Percentiles rank a stretch among this genome's conserved stretches.
Evolutionary conservation across 1,140 invertebrate species (phyloP).

Genomic region (Saccostrea cuccullata): DNA sequence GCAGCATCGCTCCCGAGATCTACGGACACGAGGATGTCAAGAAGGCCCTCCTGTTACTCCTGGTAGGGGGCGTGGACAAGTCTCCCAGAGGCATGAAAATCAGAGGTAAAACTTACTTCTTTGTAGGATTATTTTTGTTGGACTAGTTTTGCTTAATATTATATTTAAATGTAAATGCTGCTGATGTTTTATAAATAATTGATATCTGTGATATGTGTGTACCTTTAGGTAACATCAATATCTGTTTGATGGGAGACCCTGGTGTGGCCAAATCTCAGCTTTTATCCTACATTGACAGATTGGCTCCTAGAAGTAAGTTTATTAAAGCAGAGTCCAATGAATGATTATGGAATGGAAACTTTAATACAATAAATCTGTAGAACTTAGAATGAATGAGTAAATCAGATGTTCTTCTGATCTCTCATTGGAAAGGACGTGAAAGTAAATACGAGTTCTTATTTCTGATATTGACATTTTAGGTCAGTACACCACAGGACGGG

Average conservation of each 20-base stretch:
- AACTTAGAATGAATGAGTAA: too few relatives aligned
- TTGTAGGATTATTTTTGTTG: background rate
- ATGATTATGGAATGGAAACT: too few relatives aligned
- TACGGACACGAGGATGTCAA: conserved; percentile 99
- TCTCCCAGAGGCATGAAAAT: conserved; percentile 87
- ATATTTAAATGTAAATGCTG: too few relatives aligned
- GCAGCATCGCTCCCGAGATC: conserved; percentile 98
- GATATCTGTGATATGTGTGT: background rate
- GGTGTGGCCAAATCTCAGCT: conserved; percentile 99
- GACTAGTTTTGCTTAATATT: background rate
- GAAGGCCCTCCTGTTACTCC: conserved; percentile 94
- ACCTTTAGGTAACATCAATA: conserved; percentile 93
- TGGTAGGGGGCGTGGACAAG: conserved; percentile 97
- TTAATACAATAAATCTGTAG: too few relatives aligned
- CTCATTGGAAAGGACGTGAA: too few relatives aligned
- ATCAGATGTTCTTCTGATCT: too few relatives aligned
- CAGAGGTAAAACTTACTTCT: conserved; percentile 82
- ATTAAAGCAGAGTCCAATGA: background rate
- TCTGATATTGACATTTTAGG: conserved; percentile 72
- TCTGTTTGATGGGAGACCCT: conserved; percentile 99
- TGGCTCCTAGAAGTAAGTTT: conserved; percentile 89
- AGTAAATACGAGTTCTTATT: too few relatives aligned
- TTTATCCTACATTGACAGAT: conserved; percentile 94
- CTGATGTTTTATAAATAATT: background rate
- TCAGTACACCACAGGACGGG: conserved; percentile 97